Conservation (phyloP, 2,113 vertebrate genomes). For the Barbus barbus region DNA sequence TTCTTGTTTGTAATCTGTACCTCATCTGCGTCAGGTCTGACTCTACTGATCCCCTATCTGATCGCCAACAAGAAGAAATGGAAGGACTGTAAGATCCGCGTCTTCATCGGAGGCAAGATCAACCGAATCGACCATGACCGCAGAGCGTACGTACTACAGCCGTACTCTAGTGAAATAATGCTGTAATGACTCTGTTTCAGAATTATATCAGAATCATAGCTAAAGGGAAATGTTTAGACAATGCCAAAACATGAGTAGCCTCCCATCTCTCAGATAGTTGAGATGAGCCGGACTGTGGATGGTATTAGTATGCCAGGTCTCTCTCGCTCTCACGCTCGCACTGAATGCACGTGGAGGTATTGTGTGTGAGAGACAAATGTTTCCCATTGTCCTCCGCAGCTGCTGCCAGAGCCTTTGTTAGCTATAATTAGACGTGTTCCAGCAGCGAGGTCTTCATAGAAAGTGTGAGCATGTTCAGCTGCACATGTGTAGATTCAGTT, state of each 20-base stretch:
- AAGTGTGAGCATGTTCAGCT: neutral
- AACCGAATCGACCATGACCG: slow-evolving; percentile 98
- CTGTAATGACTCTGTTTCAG: no score
- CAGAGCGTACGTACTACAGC: slow-evolving; percentile 84
- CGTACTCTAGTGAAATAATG: neutral
- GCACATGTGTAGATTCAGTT: neutral
- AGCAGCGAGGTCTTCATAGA: neutral
- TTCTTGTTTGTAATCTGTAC: neutral
- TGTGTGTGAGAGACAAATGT: slow-evolving; percentile 69
- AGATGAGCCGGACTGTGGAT: neutral
- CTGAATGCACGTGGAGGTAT: slow-evolving; percentile 79
- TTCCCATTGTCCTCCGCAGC: slow-evolving; percentile 68
- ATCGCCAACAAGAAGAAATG: slow-evolving; percentile 82
- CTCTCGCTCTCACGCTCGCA: neutral
- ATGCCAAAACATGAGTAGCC: neutral
- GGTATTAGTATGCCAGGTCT: slow-evolving; percentile 25
- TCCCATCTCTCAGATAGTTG: neutral
- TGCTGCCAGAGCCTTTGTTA: slow-evolving; percentile 58
- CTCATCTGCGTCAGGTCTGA: slow-evolving; percentile 70
- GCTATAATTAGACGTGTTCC: slow-evolving; percentile 15
- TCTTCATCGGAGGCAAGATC: slow-evolving; percentile 84
- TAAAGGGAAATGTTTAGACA: no score
- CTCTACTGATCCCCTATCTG: slow-evolving; percentile 84
- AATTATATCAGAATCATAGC: neutral
- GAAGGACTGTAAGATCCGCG: slow-evolving; percentile 77